Percentiles rank a stretch among this genome's conserved stretches.
These are phyloP conservation scores for Yasuhikotakia modesta DNA, from an alignment of 2,797 vertebrate species.

Conservation along the genomic window DNA sequence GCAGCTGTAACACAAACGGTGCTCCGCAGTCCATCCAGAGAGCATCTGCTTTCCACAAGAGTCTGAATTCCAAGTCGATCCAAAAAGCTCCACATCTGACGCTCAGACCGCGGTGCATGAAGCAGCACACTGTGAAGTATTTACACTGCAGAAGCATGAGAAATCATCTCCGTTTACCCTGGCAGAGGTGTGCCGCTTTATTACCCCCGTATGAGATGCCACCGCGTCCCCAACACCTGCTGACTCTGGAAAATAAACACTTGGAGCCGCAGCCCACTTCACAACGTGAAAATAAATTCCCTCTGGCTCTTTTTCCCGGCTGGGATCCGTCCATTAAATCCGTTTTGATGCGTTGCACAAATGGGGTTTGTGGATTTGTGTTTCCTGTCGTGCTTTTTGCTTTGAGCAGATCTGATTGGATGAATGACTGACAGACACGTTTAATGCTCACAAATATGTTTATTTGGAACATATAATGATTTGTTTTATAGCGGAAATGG, in stretches of 20 bases:
- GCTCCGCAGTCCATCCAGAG: conserved; percentile 35
- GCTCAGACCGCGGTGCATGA: conserved; percentile 56
- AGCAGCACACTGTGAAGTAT: conserved; percentile 63
- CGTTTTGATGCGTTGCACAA: conserved; percentile 11
- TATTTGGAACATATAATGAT: not conserved
- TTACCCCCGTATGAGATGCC: conserved; percentile 51
- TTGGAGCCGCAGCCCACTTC: conserved; percentile 26
- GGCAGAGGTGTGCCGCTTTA: conserved; percentile 53
- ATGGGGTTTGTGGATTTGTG: conserved; percentile 3
- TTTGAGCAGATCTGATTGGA: conserved; percentile 5
- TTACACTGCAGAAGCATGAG: conserved; percentile 55
- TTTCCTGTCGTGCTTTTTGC: conserved; percentile 16
- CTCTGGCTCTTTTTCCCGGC: conserved; percentile 11
- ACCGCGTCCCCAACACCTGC: conserved; percentile 20
- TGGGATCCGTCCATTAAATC: conserved; percentile 26
- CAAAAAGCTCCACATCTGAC: conserved; percentile 52
- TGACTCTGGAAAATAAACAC: conserved; percentile 49
- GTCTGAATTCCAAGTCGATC: conserved; percentile 51
- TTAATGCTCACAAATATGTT: not conserved
- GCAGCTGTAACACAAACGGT: conserved; percentile 38
- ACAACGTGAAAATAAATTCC: conserved; percentile 27
- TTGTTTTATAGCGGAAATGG: not conserved
- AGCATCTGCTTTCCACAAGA: conserved; percentile 38
- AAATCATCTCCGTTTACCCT: conserved; percentile 61
- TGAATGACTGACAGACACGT: not conserved